A percentile compares a stretch with the other conserved stretches of the same genome.
These are phyloP conservation scores for Orius insidiosus DNA, from an alignment of 1,140 invertebrate species.

Conservation along the genomic window DNA sequence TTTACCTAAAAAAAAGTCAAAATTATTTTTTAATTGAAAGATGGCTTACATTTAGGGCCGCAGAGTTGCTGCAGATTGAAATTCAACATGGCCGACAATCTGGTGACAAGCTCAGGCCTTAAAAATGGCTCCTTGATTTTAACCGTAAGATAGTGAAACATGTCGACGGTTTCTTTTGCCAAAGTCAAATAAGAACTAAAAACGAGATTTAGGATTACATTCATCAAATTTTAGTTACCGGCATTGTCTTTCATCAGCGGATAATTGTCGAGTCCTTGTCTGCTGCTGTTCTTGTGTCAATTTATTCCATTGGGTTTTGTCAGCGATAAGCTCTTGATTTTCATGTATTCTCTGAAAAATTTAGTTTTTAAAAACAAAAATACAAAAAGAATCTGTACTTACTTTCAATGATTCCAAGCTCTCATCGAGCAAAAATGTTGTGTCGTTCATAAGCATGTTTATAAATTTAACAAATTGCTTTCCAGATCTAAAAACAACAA, in stretches of 20 bases:
- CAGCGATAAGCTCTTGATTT: slow-evolving; percentile 72
- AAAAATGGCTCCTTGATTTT: slow-evolving; percentile 90
- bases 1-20: slow-evolving; percentile 36
- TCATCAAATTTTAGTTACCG: slow-evolving; percentile 27
- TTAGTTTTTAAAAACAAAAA: no score
- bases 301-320: slow-evolving; percentile 44
- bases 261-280: slow-evolving; percentile 54
- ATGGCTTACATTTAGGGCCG: slow-evolving; percentile 67
- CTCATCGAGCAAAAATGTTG: slow-evolving; percentile 92
- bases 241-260: slow-evolving; percentile 84
- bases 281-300: slow-evolving; percentile 56
- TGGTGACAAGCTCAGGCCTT: slow-evolving; percentile 74
- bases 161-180: slow-evolving; percentile 90
- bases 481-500: slow-evolving; percentile 45
- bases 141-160: slow-evolving; percentile 92
- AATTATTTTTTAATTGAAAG: no score
- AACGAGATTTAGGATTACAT: slow-evolving; percentile 12
- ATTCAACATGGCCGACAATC: slow-evolving; percentile 93
- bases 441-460: slow-evolving; percentile 99
- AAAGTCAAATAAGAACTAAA: slow-evolving; percentile 77
- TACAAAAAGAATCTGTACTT: no score
- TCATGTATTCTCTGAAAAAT: slow-evolving; percentile 62
- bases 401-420: slow-evolving; percentile 80
- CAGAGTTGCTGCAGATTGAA: slow-evolving; percentile 94
- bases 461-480: slow-evolving; percentile 95